These are phyloP conservation scores for Anabacerthia variegaticeps DNA, from an alignment of 2,797 vertebrate genomes.

Conservation along the genomic window DNA sequence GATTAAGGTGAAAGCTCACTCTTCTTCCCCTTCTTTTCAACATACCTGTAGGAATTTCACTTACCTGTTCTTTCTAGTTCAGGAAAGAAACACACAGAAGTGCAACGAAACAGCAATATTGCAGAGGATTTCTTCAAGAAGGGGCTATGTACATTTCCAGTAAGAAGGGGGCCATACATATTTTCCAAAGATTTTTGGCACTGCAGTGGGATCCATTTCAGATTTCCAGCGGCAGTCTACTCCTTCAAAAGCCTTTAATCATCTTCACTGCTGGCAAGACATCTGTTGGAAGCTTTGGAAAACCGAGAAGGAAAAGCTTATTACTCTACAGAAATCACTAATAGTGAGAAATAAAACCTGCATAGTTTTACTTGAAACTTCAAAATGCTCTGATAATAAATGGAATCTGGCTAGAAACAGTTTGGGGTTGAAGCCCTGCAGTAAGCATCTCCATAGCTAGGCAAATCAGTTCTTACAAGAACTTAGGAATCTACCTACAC, in stretches of 20 bases:
- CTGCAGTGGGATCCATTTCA: constrained; percentile 29
- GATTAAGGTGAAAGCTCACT: not conserved
- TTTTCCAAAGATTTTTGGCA: constrained; percentile 52
- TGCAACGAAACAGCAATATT: not conserved
- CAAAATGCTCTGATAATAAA: constrained; percentile 53
- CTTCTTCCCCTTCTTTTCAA: not conserved
- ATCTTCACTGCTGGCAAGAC: constrained; percentile 58
- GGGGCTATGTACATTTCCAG: not conserved
- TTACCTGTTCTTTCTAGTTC: not conserved
- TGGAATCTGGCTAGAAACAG: constrained; percentile 39
- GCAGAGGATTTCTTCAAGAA: constrained; percentile 22
- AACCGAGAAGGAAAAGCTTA: constrained; percentile 40
- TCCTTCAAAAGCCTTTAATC: constrained; percentile 62
- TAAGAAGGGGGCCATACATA: not conserved
- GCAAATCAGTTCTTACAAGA: not conserved
- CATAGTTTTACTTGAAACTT: constrained; percentile 34
- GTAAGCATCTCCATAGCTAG: not conserved
- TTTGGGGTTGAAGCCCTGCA: not conserved
- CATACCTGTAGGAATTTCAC: not conserved
- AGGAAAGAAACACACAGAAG: not conserved
- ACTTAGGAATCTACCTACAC: not conserved
- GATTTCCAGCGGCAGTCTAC: constrained; percentile 52
- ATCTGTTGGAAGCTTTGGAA: constrained; percentile 49
- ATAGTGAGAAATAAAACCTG: constrained; percentile 61
- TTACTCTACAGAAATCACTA: constrained; percentile 51